Conservation (phyloP, 2,888 invertebrate species). For the Melanotus villosus region DNA sequence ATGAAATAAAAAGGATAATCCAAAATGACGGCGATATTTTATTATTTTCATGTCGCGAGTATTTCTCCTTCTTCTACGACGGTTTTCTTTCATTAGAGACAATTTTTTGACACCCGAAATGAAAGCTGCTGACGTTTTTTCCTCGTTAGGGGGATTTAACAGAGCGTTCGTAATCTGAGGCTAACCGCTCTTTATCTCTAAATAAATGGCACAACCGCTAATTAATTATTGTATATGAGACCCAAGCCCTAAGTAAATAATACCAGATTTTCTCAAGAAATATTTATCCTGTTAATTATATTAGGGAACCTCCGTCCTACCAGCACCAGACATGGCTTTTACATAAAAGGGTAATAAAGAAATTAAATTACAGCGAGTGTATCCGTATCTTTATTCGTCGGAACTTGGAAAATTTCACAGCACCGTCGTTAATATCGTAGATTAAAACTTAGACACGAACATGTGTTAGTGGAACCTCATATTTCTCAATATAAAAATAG, state of each 20-base stretch:
- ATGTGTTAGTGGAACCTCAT: slow-evolving; percentile 21
- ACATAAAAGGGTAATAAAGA: slow-evolving; percentile 19
- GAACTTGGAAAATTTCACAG: background rate
- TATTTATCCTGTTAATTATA: slow-evolving; percentile 35
- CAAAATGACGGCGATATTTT: slow-evolving; percentile 22
- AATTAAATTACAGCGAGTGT: slow-evolving; percentile 5
- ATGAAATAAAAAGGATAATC: slow-evolving; percentile 1
- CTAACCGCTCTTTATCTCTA: slow-evolving; percentile 46
- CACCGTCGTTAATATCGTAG: background rate
- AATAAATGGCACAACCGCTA: slow-evolving; percentile 47
- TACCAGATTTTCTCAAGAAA: slow-evolving; percentile 39
- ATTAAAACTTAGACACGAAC: slow-evolving; percentile 12
- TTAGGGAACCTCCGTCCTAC: slow-evolving; percentile 7
- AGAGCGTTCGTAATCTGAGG: slow-evolving; percentile 46
- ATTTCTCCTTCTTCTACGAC: slow-evolving; percentile 24
- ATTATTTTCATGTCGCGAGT: slow-evolving; percentile 20
- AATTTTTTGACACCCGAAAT: slow-evolving; percentile 47
- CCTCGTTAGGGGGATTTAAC: slow-evolving; percentile 50
- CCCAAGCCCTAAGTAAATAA: slow-evolving; percentile 40
- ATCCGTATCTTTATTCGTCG: slow-evolving; percentile 9
- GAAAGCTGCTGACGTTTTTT: slow-evolving; percentile 49
- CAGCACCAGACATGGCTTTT: slow-evolving; percentile 14
- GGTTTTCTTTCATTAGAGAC: slow-evolving; percentile 43
- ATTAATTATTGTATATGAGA: slow-evolving; percentile 49
- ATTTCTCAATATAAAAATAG: slow-evolving; percentile 22